These are phyloP conservation scores for Hyposoter dolosus DNA, from an alignment of 2,888 invertebrate species.

Conservation along the genomic window DNA sequence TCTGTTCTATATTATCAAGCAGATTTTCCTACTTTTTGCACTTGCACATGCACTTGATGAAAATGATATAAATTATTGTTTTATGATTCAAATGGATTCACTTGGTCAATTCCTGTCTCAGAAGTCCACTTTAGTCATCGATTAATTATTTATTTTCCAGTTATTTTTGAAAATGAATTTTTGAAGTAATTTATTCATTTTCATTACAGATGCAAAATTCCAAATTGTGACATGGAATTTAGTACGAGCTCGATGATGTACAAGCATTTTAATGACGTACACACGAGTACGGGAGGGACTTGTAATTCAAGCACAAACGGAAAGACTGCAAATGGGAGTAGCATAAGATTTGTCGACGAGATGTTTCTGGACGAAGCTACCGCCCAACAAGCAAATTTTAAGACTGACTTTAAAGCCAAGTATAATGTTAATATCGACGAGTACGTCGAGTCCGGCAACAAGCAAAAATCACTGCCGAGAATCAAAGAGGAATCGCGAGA, in stretches of 20 bases:
- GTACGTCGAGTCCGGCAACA: slow-evolving; percentile 76
- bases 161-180: not conserved
- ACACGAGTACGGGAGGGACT: slow-evolving; percentile 75
- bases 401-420: slow-evolving; percentile 84
- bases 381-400: slow-evolving; percentile 81
- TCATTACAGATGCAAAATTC: slow-evolving; percentile 78
- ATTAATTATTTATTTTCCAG: not conserved
- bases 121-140: not conserved
- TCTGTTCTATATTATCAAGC: no score
- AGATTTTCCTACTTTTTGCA: not conserved
- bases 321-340: slow-evolving; percentile 83
- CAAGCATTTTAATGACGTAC: slow-evolving; percentile 81
- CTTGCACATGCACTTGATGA: no score
- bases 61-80: no score
- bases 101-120: not conserved
- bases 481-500: slow-evolving; percentile 79
- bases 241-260: slow-evolving; percentile 78
- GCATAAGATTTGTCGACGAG: slow-evolving; percentile 79
- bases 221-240: slow-evolving; percentile 81
- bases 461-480: slow-evolving; percentile 74
- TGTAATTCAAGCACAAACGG: slow-evolving; percentile 77
- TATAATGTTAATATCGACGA: slow-evolving; percentile 79
- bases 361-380: slow-evolving; percentile 80
- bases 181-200: not conserved
- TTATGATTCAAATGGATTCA: not conserved